These are phyloP conservation scores for Yponomeuta plumbellus DNA, from an alignment of 2,888 invertebrate genomes.

Conservation along the genomic window DNA sequence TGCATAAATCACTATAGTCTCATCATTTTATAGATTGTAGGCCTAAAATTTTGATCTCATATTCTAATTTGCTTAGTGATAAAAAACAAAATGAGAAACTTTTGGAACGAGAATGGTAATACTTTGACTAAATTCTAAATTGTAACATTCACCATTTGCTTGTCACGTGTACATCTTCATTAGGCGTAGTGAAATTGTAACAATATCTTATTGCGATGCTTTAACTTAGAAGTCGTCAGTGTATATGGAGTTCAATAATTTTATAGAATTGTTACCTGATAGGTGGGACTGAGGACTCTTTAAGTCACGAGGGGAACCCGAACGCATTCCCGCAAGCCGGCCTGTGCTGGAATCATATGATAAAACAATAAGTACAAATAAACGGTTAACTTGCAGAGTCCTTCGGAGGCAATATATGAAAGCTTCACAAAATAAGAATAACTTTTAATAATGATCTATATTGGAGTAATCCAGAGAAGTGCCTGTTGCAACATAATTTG, in stretches of 20 bases:
- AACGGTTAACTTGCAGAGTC: conserved; percentile 54
- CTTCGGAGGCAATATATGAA: conserved; percentile 60
- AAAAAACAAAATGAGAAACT: conserved; percentile 36
- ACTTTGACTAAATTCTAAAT: conserved; percentile 71
- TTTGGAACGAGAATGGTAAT: conserved; percentile 65
- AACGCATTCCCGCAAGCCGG: not conserved
- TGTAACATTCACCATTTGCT: conserved; percentile 60
- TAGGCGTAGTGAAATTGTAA: conserved; percentile 67
- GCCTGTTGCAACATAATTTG: conserved; percentile 75
- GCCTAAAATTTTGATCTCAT: conserved; percentile 76
- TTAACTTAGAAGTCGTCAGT: conserved; percentile 71
- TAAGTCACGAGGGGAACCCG: conserved; percentile 28
- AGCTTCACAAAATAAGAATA: conserved; percentile 61
- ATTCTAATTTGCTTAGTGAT: conserved; percentile 76
- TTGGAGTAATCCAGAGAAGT: conserved; percentile 76
- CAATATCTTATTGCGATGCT: conserved; percentile 76
- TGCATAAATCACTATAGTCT: conserved; percentile 68
- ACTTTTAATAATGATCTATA: conserved; percentile 70
- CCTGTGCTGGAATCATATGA: conserved; percentile 30
- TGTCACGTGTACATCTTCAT: conserved; percentile 52
- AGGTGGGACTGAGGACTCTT: conserved; percentile 52
- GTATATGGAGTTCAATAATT: conserved; percentile 66
- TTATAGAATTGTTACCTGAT: conserved; percentile 60
- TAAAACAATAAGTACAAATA: conserved; percentile 64
- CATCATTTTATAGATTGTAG: conserved; percentile 69